Conservation (phyloP, 2,888 invertebrate species). For the Eumerus sabulonum region DNA sequence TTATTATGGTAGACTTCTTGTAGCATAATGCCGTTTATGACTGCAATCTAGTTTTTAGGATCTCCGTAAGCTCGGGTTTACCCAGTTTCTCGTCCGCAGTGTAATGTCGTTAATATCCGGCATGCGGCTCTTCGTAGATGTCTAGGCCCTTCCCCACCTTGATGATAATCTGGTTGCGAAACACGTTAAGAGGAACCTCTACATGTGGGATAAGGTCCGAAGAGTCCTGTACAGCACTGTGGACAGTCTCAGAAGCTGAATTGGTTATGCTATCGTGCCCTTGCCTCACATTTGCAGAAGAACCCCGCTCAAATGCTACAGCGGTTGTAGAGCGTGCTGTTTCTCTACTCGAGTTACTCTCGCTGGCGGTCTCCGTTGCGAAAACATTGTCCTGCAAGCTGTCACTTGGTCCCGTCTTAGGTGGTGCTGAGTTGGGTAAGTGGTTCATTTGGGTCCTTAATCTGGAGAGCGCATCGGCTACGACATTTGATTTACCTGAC, state of each 20-base stretch:
- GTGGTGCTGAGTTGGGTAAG: not conserved
- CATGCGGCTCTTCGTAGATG: constrained; percentile 36
- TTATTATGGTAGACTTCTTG: constrained; percentile 23
- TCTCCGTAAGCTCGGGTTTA: too few species aligned
- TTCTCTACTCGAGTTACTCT: not conserved
- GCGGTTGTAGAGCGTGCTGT: too few species aligned
- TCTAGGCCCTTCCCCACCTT: constrained; percentile 16
- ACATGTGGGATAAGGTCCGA: constrained; percentile 63
- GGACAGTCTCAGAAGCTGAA: constrained; percentile 29
- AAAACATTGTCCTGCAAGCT: not conserved
- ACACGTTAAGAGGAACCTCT: constrained; percentile 53
- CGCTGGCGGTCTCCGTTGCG: constrained; percentile 1
- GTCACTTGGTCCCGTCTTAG: constrained; percentile 11
- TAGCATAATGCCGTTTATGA: constrained; percentile 43
- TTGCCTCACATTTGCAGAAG: not conserved
- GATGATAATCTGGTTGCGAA: constrained; percentile 58
- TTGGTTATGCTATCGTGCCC: constrained; percentile 8
- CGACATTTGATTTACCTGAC: constrained; percentile 16
- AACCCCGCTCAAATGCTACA: not conserved
- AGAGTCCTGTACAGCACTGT: constrained; percentile 61
- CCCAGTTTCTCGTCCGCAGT: not conserved
- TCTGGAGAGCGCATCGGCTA: constrained; percentile 10
- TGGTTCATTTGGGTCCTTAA: not conserved
- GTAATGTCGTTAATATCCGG: constrained; percentile 38
- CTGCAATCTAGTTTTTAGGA: too few species aligned